Evolutionary conservation across 2,888 invertebrate genomes (phyloP).

Genomic region (Fabriciana adippe): DNA sequence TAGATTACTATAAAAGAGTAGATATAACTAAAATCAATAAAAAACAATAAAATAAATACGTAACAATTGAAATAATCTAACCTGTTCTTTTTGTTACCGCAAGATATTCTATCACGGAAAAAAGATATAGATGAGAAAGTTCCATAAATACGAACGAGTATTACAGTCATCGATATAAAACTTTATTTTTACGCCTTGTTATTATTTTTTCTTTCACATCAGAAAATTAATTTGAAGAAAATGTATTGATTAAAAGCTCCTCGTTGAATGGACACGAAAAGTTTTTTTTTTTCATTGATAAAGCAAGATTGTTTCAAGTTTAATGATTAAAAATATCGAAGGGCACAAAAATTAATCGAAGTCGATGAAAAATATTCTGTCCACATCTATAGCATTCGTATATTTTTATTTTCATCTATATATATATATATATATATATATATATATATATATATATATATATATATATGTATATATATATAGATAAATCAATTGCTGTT

Average conservation of each 20-base stretch:
- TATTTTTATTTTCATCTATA: background rate
- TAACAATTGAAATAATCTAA: slow-evolving; percentile 9
- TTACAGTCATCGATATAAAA: slow-evolving; percentile 27
- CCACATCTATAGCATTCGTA: background rate
- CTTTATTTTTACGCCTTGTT: slow-evolving; percentile 29
- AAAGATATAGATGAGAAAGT: slow-evolving; percentile 19
- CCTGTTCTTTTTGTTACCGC: slow-evolving; percentile 11
- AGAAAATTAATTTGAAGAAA: slow-evolving; percentile 23
- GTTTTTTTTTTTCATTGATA: slow-evolving; percentile 23
- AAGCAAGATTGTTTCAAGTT: slow-evolving; percentile 17
- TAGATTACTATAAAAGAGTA: too few relatives aligned
- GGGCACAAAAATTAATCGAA: slow-evolving; percentile 4
- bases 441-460: too few relatives aligned
- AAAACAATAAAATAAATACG: too few relatives aligned
- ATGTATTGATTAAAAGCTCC: slow-evolving; percentile 36
- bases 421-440: too few relatives aligned
- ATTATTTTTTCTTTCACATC: slow-evolving; percentile 10
- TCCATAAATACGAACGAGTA: slow-evolving; percentile 18
- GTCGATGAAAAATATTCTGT: background rate
- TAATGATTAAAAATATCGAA: slow-evolving; percentile 1
- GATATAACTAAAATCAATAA: too few relatives aligned
- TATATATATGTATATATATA: too few relatives aligned
- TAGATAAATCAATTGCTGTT: too few relatives aligned
- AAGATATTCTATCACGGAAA: slow-evolving; percentile 11
- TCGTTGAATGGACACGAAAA: slow-evolving; percentile 17